A percentile compares a stretch with the other conserved stretches of the same genome.
These are phyloP conservation scores for Melanerpes aurifrons DNA, from an alignment of 2,113 vertebrate genomes.

Conservation along the genomic window DNA sequence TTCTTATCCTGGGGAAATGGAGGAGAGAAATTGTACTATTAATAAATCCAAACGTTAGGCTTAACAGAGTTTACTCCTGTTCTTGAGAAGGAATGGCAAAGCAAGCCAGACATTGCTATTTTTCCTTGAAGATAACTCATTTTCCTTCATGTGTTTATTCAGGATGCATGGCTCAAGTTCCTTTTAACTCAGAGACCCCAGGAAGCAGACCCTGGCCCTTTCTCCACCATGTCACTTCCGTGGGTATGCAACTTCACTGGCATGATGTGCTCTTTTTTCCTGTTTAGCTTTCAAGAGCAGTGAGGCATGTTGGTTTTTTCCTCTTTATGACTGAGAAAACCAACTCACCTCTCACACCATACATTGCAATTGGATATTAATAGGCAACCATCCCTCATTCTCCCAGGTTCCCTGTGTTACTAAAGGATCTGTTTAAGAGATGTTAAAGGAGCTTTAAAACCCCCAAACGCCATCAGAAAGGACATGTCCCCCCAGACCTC, in stretches of 20 bases:
- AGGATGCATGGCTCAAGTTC: neutral
- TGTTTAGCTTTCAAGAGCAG: neutral
- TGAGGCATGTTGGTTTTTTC: neutral
- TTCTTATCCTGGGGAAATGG: slow-evolving; percentile 8
- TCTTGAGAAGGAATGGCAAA: neutral
- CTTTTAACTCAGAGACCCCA: neutral
- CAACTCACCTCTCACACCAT: neutral
- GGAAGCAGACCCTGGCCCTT: neutral
- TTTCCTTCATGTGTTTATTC: slow-evolving; percentile 1
- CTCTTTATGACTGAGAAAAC: neutral
- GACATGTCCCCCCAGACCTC: neutral
- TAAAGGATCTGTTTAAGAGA: neutral
- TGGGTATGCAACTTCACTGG: neutral
- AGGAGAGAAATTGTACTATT: slow-evolving; percentile 8
- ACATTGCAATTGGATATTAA: neutral
- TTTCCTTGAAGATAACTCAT: neutral
- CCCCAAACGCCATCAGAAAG: neutral
- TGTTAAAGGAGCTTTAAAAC: neutral
- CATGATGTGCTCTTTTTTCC: neutral
- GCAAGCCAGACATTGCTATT: neutral
- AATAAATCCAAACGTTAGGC: slow-evolving; percentile 33
- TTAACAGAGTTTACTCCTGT: neutral
- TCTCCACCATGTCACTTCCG: neutral
- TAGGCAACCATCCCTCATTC: neutral
- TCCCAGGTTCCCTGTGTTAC: neutral